These are phyloP conservation scores for Drosophila santomea DNA, from an alignment of 1,140 invertebrate species.

Conservation along the genomic window DNA sequence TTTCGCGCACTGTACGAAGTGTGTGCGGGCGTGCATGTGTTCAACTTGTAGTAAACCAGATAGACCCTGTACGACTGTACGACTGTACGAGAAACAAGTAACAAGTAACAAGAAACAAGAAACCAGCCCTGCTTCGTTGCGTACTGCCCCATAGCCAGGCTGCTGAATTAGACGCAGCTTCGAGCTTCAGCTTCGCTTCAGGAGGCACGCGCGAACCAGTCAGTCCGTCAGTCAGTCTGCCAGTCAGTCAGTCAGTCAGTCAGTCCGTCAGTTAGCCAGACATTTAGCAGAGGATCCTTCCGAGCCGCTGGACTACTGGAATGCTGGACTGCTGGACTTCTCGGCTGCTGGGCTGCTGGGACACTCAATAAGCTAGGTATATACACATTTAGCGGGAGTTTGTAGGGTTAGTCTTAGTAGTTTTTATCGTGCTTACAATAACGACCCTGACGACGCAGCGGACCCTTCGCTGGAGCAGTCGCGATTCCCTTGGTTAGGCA, in stretches of 20 bases:
- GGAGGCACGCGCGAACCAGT: neutral
- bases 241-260: neutral
- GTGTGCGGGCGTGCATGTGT: constrained; percentile 38
- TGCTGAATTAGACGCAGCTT: constrained; percentile 8
- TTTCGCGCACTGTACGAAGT: constrained; percentile 7
- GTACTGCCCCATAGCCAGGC: neutral
- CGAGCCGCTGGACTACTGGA: neutral
- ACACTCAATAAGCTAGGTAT: constrained; percentile 36
- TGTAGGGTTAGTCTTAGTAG: constrained; percentile 51
- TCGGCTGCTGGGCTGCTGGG: constrained; percentile 9
- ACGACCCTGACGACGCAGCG: constrained; percentile 16
- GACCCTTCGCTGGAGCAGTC: constrained; percentile 21
- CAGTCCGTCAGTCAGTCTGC: neutral
- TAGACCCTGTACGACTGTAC: constrained; percentile 6
- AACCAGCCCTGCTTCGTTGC: constrained; percentile 15
- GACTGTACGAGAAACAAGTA: constrained; percentile 15
- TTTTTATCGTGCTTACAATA: constrained; percentile 53
- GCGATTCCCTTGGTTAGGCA: constrained; percentile 55
- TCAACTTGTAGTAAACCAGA: constrained; percentile 40
- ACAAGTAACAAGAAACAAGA: constrained; percentile 4
- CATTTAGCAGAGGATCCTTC: neutral
- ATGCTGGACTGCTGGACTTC: no score
- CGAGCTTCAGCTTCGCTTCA: constrained; percentile 18
- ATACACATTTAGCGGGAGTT: constrained; percentile 38
- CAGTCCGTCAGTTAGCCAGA: neutral